Conservation (phyloP, 2,797 vertebrate genomes). For the Triplophysa yarkandensis region DNA sequence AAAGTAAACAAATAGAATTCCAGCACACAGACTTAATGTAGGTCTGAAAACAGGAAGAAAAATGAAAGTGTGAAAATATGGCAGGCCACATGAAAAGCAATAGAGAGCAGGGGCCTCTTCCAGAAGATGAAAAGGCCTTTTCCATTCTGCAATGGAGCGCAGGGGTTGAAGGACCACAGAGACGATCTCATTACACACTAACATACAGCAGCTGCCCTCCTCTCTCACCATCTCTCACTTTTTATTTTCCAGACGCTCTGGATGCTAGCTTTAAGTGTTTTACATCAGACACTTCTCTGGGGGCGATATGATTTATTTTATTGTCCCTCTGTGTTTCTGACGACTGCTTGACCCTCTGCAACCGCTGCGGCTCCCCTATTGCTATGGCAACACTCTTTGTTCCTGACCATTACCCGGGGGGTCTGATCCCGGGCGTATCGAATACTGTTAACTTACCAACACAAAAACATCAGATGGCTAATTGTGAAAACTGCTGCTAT, state of each 20-base stretch:
- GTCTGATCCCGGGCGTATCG: slow-evolving; percentile 29
- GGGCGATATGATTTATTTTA: slow-evolving; percentile 58
- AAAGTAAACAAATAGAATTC: background rate
- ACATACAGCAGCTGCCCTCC: slow-evolving; percentile 61
- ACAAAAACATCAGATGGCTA: slow-evolving; percentile 38
- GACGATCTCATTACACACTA: slow-evolving; percentile 63
- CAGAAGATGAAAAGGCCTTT: slow-evolving; percentile 56
- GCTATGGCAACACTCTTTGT: slow-evolving; percentile 35
- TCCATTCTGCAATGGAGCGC: slow-evolving; percentile 54
- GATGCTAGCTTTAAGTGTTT: slow-evolving; percentile 56
- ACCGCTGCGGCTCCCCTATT: slow-evolving; percentile 44
- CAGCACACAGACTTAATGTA: slow-evolving; percentile 20
- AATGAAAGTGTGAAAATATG: slow-evolving; percentile 24
- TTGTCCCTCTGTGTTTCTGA: slow-evolving; percentile 52
- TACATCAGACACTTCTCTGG: slow-evolving; percentile 56
- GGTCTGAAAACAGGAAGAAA: slow-evolving; percentile 14
- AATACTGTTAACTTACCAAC: slow-evolving; percentile 44
- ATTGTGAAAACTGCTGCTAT: slow-evolving; percentile 30
- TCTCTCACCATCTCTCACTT: slow-evolving; percentile 26
- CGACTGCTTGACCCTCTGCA: slow-evolving; percentile 52
- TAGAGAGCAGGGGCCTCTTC: slow-evolving; percentile 54
- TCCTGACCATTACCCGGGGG: slow-evolving; percentile 31
- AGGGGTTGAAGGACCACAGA: slow-evolving; percentile 55
- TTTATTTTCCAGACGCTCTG: slow-evolving; percentile 60
- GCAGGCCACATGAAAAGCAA: slow-evolving; percentile 27